A percentile compares a stretch with the other conserved stretches of the same genome.
Evolutionary conservation across 2,888 invertebrate species (phyloP).

Genomic region (Notodonta ziczac): DNA sequence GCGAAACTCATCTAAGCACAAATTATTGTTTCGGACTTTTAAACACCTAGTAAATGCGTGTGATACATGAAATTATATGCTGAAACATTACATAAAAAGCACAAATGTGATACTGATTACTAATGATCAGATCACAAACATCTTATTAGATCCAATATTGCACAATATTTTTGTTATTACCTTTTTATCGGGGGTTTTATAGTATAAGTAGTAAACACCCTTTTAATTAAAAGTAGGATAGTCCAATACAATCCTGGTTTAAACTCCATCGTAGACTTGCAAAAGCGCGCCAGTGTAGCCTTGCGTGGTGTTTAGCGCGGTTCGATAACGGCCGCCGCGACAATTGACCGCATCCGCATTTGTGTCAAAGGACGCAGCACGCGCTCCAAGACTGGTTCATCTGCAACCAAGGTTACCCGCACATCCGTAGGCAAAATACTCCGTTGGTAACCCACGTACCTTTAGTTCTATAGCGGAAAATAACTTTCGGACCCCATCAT

Average conservation of each 20-base stretch:
- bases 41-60: no score
- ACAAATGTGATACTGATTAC: no score
- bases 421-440: slow-evolving; percentile 64
- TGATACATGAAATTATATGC: no score
- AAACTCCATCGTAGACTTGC: slow-evolving; percentile 15
- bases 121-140: no score
- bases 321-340: slow-evolving; percentile 74
- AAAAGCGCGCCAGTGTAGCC: slow-evolving; percentile 56
- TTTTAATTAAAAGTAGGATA: no score
- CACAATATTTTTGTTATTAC: no score
- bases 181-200: neutral
- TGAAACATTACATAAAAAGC: no score
- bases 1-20: no score
- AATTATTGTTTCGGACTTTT: no score
- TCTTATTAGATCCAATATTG: no score
- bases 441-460: slow-evolving; percentile 51
- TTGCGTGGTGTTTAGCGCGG: slow-evolving; percentile 79
- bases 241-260: neutral
- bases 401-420: slow-evolving; percentile 73
- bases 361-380: slow-evolving; percentile 79
- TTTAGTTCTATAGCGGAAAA: slow-evolving; percentile 49
- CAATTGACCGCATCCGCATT: slow-evolving; percentile 83
- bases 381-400: slow-evolving; percentile 77
- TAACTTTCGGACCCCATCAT: neutral
- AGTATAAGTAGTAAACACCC: neutral